Conservation (phyloP, 92 coral and sea anemone species). For the Micromussa lordhowensis region DNA sequence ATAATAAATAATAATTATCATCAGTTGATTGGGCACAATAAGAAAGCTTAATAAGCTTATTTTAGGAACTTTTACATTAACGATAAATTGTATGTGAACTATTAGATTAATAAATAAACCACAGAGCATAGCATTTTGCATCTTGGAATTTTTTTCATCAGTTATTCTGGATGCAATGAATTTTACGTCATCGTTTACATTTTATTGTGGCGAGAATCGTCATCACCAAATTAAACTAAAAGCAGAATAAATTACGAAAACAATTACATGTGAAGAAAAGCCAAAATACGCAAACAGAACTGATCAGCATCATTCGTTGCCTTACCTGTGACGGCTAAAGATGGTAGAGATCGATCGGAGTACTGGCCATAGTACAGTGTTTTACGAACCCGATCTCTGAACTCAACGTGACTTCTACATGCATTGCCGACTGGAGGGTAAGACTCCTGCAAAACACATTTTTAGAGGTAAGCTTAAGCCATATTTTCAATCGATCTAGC, state of each 20-base stretch:
- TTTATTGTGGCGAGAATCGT: background rate
- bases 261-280: background rate
- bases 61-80: no score
- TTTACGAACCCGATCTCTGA: constrained; percentile 85
- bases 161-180: background rate
- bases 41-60: no score
- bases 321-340: constrained; percentile 91
- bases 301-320: background rate
- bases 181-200: background rate
- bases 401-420: constrained; percentile 68
- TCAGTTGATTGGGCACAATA: no score
- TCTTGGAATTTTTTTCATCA: background rate
- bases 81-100: no score
- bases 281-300: background rate
- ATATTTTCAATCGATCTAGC: background rate
- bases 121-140: background rate
- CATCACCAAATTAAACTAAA: background rate
- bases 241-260: background rate
- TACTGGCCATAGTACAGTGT: constrained; percentile 94
- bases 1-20: no score
- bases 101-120: background rate
- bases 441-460: constrained; percentile 19
- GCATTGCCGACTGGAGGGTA: constrained; percentile 31
- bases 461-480: no score
- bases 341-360: constrained; percentile 93